Percentiles rank a stretch among this genome's conserved stretches.
Conservation (phyloP, 2,113 vertebrate genomes). For the Crotalus tigris region DNA sequence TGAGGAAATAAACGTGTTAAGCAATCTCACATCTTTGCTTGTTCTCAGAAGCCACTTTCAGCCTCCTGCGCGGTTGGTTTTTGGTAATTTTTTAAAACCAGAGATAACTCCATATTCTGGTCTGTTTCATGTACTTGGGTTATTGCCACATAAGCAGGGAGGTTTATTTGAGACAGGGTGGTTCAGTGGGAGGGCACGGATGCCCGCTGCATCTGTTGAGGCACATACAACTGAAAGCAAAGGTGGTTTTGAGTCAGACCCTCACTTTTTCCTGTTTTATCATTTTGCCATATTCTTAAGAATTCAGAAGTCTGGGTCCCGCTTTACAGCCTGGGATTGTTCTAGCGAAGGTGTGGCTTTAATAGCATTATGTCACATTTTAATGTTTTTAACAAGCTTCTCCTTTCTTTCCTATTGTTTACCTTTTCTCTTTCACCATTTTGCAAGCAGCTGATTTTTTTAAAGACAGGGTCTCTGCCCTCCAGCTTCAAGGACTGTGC, state of each 20-base stretch:
- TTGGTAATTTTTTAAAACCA: too few relatives aligned
- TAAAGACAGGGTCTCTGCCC: not conserved
- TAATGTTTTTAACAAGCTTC: not conserved
- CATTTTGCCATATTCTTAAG: not conserved
- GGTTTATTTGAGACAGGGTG: not conserved
- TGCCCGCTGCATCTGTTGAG: too few relatives aligned
- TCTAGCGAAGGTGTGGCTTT: not conserved
- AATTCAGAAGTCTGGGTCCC: not conserved
- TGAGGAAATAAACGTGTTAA: not conserved
- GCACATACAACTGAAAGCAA: not conserved
- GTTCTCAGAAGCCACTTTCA: not conserved
- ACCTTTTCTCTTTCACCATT: not conserved
- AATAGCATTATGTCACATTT: not conserved
- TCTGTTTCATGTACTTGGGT: too few relatives aligned
- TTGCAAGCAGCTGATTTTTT: not conserved
- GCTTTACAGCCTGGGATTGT: not conserved
- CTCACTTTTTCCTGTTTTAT: not conserved
- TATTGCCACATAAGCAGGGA: not conserved
- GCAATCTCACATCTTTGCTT: too few relatives aligned
- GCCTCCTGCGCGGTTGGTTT: not conserved
- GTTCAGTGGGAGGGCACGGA: too few relatives aligned
- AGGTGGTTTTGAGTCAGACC: too few relatives aligned
- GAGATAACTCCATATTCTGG: not conserved
- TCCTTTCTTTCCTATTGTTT: not conserved
- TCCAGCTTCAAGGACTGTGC: not conserved